Evolutionary conservation across 1,140 invertebrate species (phyloP).

Genomic region (Triops cancriformis): DNA sequence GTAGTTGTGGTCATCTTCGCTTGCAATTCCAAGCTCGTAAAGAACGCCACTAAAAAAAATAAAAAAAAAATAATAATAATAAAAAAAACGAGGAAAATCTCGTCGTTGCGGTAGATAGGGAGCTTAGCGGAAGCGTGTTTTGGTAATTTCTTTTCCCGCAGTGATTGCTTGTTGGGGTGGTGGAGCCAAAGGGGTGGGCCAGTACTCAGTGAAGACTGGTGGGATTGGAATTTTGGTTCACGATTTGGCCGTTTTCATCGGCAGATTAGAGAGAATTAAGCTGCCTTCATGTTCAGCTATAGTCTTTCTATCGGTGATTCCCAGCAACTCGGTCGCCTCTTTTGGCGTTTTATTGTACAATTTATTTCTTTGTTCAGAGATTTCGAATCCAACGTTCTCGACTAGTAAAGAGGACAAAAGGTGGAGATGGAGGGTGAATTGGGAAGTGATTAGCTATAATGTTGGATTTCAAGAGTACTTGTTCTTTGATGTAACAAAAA

Average conservation of each 20-base stretch:
- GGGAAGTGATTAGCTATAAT: too few species aligned
- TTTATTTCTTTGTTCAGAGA: neutral
- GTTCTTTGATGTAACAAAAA: too few species aligned
- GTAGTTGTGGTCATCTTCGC: neutral
- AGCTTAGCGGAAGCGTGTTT: neutral
- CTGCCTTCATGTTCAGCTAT: neutral
- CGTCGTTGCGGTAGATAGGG: neutral
- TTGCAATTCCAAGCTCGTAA: neutral
- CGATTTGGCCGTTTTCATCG: neutral
- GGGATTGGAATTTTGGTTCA: neutral
- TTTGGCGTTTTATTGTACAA: neutral
- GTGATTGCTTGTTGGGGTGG: neutral
- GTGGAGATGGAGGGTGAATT: too few species aligned
- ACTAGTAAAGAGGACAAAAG: too few species aligned
- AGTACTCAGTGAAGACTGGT: too few species aligned
- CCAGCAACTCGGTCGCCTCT: neutral
- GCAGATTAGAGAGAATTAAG: neutral
- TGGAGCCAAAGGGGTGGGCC: neutral
- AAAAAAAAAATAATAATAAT: too few species aligned
- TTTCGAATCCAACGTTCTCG: too few species aligned
- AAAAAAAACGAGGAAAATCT: neutral
- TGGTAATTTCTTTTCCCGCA: neutral
- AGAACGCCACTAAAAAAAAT: neutral
- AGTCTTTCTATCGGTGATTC: neutral
- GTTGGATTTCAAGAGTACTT: too few species aligned